Percentiles rank a stretch among this genome's conserved stretches.
These are phyloP conservation scores for Platynereis dumerilii DNA, from an alignment of 2,888 invertebrate species.

Conservation along the genomic window DNA sequence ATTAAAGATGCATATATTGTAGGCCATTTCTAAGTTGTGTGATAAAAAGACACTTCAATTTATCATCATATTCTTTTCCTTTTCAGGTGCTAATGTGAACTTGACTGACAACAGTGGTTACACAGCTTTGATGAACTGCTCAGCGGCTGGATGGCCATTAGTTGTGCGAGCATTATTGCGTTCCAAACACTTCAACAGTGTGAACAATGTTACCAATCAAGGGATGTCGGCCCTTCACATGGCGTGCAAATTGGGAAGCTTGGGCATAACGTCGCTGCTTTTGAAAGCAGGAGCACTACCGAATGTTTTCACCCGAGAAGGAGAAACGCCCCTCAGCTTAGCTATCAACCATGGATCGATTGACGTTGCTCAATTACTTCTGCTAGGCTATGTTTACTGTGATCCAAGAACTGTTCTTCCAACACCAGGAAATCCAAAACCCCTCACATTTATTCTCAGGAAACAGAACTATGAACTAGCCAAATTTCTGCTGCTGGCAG, in stretches of 20 bases:
- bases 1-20: not conserved
- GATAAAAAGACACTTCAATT: not conserved
- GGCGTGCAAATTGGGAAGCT: slow-evolving; percentile 14
- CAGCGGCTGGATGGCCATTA: slow-evolving; percentile 17
- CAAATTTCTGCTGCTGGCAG: not conserved
- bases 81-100: slow-evolving; percentile 21
- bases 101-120: slow-evolving; percentile 17
- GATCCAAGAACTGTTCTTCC: slow-evolving; percentile 7
- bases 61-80: not conserved
- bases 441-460: not conserved
- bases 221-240: slow-evolving; percentile 17
- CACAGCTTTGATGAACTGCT: slow-evolving; percentile 23
- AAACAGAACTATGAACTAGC: slow-evolving; percentile 2
- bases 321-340: not conserved
- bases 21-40: not conserved
- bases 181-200: not conserved
- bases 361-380: slow-evolving; percentile 4
- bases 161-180: slow-evolving; percentile 13
- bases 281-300: slow-evolving; percentile 7
- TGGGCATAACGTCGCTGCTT: slow-evolving; percentile 10
- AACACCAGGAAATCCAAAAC: not conserved
- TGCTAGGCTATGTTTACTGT: slow-evolving; percentile 13
- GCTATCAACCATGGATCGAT: slow-evolving; percentile 8
- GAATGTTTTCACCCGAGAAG: not conserved
- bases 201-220: slow-evolving; percentile 15